phyloP scores from a whole-genome alignment of 1,140 invertebrate species.

The Drosophila eugracilis region DNA sequence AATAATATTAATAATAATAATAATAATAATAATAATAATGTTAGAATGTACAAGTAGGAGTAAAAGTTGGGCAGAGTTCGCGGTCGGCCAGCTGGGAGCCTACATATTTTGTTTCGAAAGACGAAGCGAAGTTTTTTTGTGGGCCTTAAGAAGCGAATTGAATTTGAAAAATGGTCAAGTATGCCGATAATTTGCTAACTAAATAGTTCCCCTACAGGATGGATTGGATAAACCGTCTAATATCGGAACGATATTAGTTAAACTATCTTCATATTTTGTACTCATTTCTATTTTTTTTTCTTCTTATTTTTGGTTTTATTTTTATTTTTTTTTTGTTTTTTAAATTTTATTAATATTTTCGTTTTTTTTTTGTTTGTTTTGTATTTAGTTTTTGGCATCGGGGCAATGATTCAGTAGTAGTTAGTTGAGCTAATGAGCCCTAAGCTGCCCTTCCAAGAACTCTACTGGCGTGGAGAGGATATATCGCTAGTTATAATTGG shows the following conservation, averaged over 20 bases:
- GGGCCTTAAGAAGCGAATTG: slow-evolving; percentile 8
- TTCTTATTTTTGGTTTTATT: slow-evolving; percentile 3
- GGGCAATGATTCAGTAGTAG: slow-evolving; percentile 25
- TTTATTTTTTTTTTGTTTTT: not conserved
- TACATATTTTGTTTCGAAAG: slow-evolving; percentile 1
- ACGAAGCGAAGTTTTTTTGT: slow-evolving; percentile 12
- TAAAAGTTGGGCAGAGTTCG: slow-evolving; percentile 1
- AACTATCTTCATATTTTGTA: slow-evolving; percentile 55
- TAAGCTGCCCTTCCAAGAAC: slow-evolving; percentile 41
- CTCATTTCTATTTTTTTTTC: slow-evolving; percentile 40
- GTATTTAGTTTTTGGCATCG: slow-evolving; percentile 42
- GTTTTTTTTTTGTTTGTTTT: slow-evolving; percentile 8
- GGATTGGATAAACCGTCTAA: slow-evolving; percentile 10
- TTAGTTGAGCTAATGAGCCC: slow-evolving; percentile 30
- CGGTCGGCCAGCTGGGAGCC: slow-evolving; percentile 1
- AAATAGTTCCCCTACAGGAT: slow-evolving; percentile 15
- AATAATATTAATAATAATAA: too few relatives aligned
- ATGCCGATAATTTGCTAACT: slow-evolving; percentile 32
- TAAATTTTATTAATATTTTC: not conserved
- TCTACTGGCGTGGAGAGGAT: slow-evolving; percentile 9
- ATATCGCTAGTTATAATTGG: slow-evolving; percentile 13
- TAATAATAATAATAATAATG: too few relatives aligned
- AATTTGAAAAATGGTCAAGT: slow-evolving; percentile 14
- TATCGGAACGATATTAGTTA: slow-evolving; percentile 42
- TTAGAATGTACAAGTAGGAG: slow-evolving; percentile 1